These are phyloP conservation scores for Sinonovacula constricta DNA, from an alignment of 1,140 invertebrate species.

Conservation along the genomic window DNA sequence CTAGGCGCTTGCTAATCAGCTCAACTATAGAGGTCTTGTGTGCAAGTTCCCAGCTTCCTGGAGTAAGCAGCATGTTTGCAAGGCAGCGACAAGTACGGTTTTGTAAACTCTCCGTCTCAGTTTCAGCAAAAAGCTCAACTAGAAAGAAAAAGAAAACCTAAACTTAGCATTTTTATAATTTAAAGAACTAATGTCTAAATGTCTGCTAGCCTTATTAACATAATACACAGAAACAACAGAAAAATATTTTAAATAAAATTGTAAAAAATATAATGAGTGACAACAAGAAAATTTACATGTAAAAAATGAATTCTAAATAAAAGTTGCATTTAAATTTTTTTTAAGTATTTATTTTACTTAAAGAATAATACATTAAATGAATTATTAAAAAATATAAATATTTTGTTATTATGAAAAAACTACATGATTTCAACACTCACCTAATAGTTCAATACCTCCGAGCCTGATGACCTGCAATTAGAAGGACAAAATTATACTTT, in stretches of 20 bases:
- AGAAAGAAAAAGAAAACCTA: neutral
- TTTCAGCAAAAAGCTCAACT: slow-evolving; percentile 33
- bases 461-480: too few species aligned
- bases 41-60: slow-evolving; percentile 39
- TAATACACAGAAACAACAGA: neutral
- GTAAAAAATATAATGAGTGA: neutral
- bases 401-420: too few species aligned
- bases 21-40: slow-evolving; percentile 9
- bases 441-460: too few species aligned
- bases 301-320: neutral
- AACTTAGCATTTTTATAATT: neutral
- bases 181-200: neutral
- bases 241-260: neutral
- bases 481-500: too few species aligned
- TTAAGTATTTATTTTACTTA: neutral
- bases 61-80: slow-evolving; percentile 23
- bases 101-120: slow-evolving; percentile 5
- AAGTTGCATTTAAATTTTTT: neutral
- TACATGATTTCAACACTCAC: too few species aligned
- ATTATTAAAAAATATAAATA: too few species aligned
- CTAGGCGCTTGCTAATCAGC: slow-evolving; percentile 25
- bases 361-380: neutral
- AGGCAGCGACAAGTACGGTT: slow-evolving; percentile 23
- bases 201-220: neutral
- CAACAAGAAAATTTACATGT: neutral